Percentiles rank a stretch among this genome's conserved stretches.
phyloP scores from a whole-genome alignment of 2,888 invertebrate genomes.

The Tenthredo distinguenda region DNA sequence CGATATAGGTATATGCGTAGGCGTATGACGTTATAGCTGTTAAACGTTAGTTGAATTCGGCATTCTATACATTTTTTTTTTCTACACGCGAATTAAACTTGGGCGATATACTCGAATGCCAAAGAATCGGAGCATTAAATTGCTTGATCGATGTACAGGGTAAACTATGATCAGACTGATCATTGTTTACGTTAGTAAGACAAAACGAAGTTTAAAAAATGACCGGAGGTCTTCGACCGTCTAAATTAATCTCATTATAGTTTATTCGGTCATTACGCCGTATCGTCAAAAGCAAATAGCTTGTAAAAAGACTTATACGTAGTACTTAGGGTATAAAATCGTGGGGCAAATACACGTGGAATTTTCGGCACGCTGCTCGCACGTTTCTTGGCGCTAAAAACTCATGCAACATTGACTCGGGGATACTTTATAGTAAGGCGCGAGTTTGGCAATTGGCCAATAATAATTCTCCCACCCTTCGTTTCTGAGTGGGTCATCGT shows the following conservation, averaged over 20 bases:
- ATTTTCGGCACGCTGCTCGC: not conserved
- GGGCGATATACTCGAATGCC: too few relatives aligned
- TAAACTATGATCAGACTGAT: not conserved
- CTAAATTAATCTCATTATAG: not conserved
- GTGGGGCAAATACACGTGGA: not conserved
- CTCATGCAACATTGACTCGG: conserved; percentile 12
- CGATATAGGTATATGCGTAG: not conserved
- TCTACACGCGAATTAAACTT: too few relatives aligned
- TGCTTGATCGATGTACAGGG: not conserved
- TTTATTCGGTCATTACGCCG: not conserved
- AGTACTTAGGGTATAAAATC: not conserved
- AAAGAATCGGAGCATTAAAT: not conserved
- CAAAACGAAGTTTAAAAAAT: not conserved
- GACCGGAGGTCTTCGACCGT: not conserved
- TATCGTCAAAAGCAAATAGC: not conserved
- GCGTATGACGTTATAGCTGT: not conserved
- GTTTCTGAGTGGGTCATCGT: not conserved
- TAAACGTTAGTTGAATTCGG: not conserved
- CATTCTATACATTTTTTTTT: not conserved
- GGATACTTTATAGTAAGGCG: not conserved
- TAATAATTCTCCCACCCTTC: not conserved
- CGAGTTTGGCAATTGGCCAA: conserved; percentile 2
- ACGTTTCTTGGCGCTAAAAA: conserved; percentile 11
- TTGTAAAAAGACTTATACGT: not conserved
- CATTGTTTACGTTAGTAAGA: not conserved